Evolutionary conservation across 2,797 vertebrate genomes (phyloP).

Genomic region (Poeciliopsis turneri): DNA sequence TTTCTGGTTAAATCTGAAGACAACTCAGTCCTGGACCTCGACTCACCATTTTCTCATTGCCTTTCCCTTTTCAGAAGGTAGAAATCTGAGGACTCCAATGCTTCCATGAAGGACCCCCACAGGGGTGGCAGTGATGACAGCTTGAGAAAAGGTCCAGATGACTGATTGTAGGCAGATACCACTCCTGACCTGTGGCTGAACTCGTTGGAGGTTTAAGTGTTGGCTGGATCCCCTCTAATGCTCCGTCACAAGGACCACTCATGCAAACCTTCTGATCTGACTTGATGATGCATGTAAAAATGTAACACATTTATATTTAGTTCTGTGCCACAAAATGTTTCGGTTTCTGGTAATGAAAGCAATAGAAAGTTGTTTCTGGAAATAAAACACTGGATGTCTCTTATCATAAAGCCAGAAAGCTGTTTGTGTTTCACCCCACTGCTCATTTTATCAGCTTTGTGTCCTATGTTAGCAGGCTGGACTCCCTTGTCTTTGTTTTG

Average conservation of each 20-base stretch:
- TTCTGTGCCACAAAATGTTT: slow-evolving; percentile 26
- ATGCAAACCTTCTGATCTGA: slow-evolving; percentile 28
- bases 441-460: slow-evolving; percentile 7
- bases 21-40: background rate
- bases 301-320: slow-evolving; percentile 1
- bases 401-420: slow-evolving; percentile 16
- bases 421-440: slow-evolving; percentile 4
- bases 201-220: slow-evolving; percentile 37
- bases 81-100: slow-evolving; percentile 13
- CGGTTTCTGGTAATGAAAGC: slow-evolving; percentile 2
- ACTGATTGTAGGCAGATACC: slow-evolving; percentile 48
- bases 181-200: slow-evolving; percentile 68
- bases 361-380: slow-evolving; percentile 3
- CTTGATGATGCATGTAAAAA: slow-evolving; percentile 18
- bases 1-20: background rate
- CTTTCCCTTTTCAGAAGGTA: slow-evolving; percentile 16
- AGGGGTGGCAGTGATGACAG: slow-evolving; percentile 40
- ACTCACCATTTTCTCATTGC: background rate
- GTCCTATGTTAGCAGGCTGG: slow-evolving; percentile 3
- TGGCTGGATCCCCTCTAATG: slow-evolving; percentile 1
- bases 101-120: slow-evolving; percentile 45
- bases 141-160: slow-evolving; percentile 56
- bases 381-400: slow-evolving; percentile 8
- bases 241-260: background rate
- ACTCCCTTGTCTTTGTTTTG: slow-evolving; percentile 30